Evolutionary conservation across 2,888 invertebrate species (phyloP).

Genomic region (Perdita meconis): DNA sequence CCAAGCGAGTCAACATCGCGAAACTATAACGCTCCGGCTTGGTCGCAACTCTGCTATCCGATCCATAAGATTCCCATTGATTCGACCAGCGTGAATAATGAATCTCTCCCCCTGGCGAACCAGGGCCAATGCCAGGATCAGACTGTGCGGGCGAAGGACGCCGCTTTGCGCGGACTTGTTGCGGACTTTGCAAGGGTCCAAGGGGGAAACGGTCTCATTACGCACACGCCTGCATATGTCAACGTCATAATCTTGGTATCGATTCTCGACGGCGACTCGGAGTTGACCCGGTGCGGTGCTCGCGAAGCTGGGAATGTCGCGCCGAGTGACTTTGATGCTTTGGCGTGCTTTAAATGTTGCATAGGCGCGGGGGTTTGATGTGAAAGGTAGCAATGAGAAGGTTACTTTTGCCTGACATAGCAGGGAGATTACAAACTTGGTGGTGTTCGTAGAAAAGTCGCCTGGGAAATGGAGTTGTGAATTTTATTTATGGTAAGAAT

Average conservation of each 20-base stretch:
- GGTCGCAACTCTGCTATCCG: background rate
- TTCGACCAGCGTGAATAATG: conserved; percentile 28
- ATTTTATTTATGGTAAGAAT: too few species aligned
- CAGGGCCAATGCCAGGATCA: conserved; percentile 47
- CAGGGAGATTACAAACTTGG: too few species aligned
- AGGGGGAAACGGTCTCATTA: conserved; percentile 20
- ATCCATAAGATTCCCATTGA: conserved; percentile 41
- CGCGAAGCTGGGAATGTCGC: too few species aligned
- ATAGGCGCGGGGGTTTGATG: too few species aligned
- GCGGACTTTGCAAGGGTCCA: background rate
- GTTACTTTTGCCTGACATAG: too few species aligned
- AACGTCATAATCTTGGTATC: conserved; percentile 51
- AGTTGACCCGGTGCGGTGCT: conserved; percentile 7
- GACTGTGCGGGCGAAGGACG: background rate
- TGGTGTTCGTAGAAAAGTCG: too few species aligned
- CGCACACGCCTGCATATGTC: conserved; percentile 7
- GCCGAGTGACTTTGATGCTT: background rate
- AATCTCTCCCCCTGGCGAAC: background rate
- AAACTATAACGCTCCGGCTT: conserved; percentile 5
- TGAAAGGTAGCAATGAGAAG: too few species aligned
- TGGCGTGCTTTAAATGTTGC: too few species aligned
- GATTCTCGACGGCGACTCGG: conserved; percentile 44
- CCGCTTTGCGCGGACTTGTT: conserved; percentile 5
- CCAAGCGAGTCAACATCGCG: too few species aligned
- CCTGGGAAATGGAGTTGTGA: too few species aligned